These are phyloP conservation scores for Arctia plantaginis DNA, from an alignment of 2,888 invertebrate species.

Conservation along the genomic window DNA sequence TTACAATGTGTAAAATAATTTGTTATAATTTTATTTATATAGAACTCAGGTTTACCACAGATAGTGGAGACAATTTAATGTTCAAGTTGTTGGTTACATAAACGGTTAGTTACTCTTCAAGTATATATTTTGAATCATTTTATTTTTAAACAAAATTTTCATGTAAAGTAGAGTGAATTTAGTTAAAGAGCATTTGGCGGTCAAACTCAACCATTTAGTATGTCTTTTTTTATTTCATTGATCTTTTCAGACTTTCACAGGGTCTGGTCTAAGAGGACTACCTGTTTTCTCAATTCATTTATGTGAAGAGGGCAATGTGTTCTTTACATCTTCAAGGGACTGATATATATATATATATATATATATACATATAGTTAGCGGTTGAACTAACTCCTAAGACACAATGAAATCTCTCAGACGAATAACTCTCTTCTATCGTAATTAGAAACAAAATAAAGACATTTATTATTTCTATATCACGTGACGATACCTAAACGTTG, in stretches of 20 bases:
- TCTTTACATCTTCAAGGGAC: no score
- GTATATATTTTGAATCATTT: neutral
- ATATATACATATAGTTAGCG: no score
- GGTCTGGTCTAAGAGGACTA: no score
- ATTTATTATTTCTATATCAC: constrained; percentile 43
- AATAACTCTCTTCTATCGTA: constrained; percentile 12
- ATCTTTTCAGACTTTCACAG: no score
- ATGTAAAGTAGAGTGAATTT: neutral
- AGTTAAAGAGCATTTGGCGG: neutral
- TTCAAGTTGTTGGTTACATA: neutral
- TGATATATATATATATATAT: no score
- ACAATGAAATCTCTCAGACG: neutral
- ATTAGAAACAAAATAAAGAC: constrained; percentile 39
- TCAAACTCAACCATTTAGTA: neutral
- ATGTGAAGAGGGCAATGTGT: no score
- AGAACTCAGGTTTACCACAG: neutral
- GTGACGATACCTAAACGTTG: constrained; percentile 53
- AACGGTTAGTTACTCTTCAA: neutral
- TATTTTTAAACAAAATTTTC: neutral
- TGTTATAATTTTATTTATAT: constrained; percentile 33
- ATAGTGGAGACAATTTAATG: constrained; percentile 20
- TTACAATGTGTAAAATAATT: constrained; percentile 47
- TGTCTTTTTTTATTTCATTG: neutral
- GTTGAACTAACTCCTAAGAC: no score
- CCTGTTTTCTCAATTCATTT: no score